Base-by-base conservation (phyloP, 1,140 invertebrate species). In the Drosophila subobscura region DNA sequence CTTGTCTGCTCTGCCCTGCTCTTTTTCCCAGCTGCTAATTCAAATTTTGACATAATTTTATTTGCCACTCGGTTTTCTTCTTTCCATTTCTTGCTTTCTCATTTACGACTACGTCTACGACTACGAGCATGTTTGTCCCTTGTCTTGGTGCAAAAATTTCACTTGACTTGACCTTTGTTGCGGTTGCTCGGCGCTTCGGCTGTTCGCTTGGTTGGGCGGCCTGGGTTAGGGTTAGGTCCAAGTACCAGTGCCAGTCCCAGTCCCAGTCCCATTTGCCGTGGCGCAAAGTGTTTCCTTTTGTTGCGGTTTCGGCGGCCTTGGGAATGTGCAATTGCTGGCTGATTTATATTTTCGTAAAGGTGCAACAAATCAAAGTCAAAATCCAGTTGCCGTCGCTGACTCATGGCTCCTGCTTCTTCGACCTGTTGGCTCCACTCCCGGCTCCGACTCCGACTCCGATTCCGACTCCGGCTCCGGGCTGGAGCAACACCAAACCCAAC, bases 11-110 rank as follows among this genome's bases (percentile, higher is more conserved):
- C 16, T 20, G 16, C 10, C 50, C 55, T 76, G 47, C 64, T 64
- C 56, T 47, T 58, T 40, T 72, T 78, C 70, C 51, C 81, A 88
- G 58, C 65, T 56, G 64, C 61, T 76, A 74, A 78, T 88, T 86
- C 72, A 88, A 76, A 88, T 88, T 88, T 88, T 88, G 83, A 88
- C 83, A 88, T 88, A 88, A 88, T 83, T 88, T 88, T 65, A 75
- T 45, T 27, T 33, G 29, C 8, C 51, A 67, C 41, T 55, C 29
- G 29, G 53, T 42, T 67, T 33, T 41, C 42, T 51, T 64, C 61
- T 50, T 45, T 52, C 16, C 16, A 20, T 20, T 20, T 20, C 40
- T 46, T 75, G 64, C 81, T 86, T 86, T 88, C 77, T 88, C 83
- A 73, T 78, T 72, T 83, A 77, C 84, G 72, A 70, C 59, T 72